Conservation (phyloP, 2,797 vertebrate species). For the Cichlasoma orientale region DNA sequence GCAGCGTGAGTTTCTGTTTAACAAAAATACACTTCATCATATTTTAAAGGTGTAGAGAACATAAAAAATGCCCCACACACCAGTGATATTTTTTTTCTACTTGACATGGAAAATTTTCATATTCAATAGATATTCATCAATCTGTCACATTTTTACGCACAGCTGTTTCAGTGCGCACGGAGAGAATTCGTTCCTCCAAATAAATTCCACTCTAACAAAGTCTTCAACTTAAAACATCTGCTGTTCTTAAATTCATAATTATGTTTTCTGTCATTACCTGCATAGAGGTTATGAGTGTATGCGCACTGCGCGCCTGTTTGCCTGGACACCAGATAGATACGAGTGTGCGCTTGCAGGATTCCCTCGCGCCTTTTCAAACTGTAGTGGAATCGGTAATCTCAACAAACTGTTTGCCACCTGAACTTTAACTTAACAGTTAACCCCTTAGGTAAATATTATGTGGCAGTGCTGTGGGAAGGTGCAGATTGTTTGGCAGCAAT, state of each 20-base stretch:
- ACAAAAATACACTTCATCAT: slow-evolving; percentile 2
- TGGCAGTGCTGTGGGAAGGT: slow-evolving; percentile 33
- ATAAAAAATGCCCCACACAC: neutral
- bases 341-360: slow-evolving; percentile 29
- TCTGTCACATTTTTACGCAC: slow-evolving; percentile 67
- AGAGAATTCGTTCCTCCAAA: neutral
- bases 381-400: slow-evolving; percentile 24
- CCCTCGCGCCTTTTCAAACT: slow-evolving; percentile 2
- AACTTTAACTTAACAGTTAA: slow-evolving; percentile 56
- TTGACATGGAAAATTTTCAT: neutral
- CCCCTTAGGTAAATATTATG: slow-evolving; percentile 33
- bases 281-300: neutral
- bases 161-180: slow-evolving; percentile 11
- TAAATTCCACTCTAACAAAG: neutral
- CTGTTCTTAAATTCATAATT: neutral
- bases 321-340: slow-evolving; percentile 8
- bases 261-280: neutral
- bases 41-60: neutral
- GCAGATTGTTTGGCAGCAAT: slow-evolving; percentile 53
- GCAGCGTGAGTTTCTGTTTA: slow-evolving; percentile 87
- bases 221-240: neutral
- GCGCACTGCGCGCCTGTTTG: slow-evolving; percentile 34
- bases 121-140: neutral
- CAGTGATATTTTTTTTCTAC: neutral
- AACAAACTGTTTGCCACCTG: slow-evolving; percentile 27